These are phyloP conservation scores for Eilema sororculum DNA, from an alignment of 2,888 invertebrate genomes.

Conservation along the genomic window DNA sequence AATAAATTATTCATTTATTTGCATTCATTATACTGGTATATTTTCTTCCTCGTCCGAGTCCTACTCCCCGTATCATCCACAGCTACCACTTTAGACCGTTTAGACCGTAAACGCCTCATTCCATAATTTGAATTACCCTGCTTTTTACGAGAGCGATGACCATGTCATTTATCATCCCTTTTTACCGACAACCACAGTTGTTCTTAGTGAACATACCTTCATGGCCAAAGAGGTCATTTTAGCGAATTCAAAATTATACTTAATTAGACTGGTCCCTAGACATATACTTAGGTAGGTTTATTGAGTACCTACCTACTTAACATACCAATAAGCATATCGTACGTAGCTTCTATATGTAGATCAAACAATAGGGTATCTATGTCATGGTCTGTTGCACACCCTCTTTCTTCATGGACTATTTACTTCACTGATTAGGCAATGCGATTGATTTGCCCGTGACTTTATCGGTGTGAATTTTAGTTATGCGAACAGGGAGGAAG, in stretches of 20 bases:
- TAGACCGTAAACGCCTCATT: background rate
- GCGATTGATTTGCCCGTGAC: background rate
- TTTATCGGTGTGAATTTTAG: background rate
- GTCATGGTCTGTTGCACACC: conserved; percentile 9
- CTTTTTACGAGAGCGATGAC: too few relatives aligned
- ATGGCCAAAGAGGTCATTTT: too few relatives aligned
- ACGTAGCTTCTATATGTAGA: background rate
- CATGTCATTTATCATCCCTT: too few relatives aligned
- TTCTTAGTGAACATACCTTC: too few relatives aligned
- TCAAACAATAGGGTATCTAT: background rate
- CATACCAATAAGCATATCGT: background rate
- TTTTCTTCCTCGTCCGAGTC: background rate
- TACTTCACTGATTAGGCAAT: background rate
- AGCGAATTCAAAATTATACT: background rate
- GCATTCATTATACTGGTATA: background rate
- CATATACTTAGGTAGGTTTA: background rate
- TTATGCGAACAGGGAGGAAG: background rate
- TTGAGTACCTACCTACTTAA: background rate
- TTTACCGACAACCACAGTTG: too few relatives aligned
- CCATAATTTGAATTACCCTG: background rate
- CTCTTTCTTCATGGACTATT: conserved; percentile 13
- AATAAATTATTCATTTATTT: too few relatives aligned
- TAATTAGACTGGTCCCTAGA: background rate
- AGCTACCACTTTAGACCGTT: background rate
- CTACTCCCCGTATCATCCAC: background rate